Evolutionary conservation across 2,888 invertebrate species (phyloP), one percentile per base, ranked within the genome.

Genomic region (Polydrusus pterygomalis): DNA sequence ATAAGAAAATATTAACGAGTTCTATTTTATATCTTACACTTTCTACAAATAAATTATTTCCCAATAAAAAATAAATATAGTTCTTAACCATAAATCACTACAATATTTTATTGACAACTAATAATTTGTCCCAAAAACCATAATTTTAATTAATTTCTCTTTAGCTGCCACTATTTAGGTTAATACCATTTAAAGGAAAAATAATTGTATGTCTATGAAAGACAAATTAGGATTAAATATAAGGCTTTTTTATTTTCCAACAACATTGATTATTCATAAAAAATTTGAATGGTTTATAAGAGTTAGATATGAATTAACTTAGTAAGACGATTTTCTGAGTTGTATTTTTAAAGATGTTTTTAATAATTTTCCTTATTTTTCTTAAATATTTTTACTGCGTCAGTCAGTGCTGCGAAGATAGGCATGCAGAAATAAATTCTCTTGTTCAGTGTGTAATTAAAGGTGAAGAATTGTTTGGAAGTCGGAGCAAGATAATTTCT

Each of bases 371-470:
- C n/a, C 30, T 25, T 13, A 11, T 54, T 30, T 7, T 54, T 54
- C 3, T 30, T 30, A 54, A 25, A 25, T 54, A 11, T 30, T 25
- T 25, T 13, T 30, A 25, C n/a, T 54, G 1, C 7, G 13, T 30
- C 0, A 30, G 30, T 54, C 1, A 25, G n/a, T 0, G 20, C 7
- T 54, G 30, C 25, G n/a, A 25, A 5, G 8, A n/a, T n/a, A 30
- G 30, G n/a, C 8, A 30, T 40, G 56, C 51, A 25, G 49, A 74
- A 25, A 75, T 45, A 40, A 17, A 15, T 18, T 65, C 73, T 13
- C 18, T 75, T 10, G 68, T 60, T 7, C 17, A 56, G 8, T 77
- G 77, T 56, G 60, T 77, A 13, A 5, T 77, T 13, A 68, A 56
- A 17, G 75, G 77, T 30, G 69, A 62, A 58, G 47, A 62, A 25